Conservation (phyloP, 2,888 invertebrate species). For the Cryptocephalus moraei region DNA sequence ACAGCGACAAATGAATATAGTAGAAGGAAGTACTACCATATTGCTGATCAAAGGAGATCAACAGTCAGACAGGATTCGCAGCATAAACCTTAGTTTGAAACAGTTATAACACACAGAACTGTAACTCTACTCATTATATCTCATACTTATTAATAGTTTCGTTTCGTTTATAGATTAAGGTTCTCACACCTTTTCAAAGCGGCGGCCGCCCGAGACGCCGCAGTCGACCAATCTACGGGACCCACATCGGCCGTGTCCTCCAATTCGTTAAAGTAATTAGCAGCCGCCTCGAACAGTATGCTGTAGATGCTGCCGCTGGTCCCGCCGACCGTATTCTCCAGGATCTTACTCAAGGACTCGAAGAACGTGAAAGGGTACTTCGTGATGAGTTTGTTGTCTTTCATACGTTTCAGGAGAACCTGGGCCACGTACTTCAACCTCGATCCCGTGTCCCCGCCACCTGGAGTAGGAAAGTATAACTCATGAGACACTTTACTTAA, state of each 20-base stretch:
- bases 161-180: too few relatives aligned
- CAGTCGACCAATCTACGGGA: constrained; percentile 37
- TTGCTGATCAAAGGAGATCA: too few relatives aligned
- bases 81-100: too few relatives aligned
- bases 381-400: constrained; percentile 19
- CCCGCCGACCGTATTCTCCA: constrained; percentile 66
- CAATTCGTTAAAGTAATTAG: constrained; percentile 40
- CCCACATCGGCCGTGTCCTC: constrained; percentile 19
- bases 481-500: not conserved
- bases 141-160: too few relatives aligned
- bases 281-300: constrained; percentile 59
- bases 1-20: too few relatives aligned
- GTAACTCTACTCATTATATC: too few relatives aligned
- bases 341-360: constrained; percentile 42
- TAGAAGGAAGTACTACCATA: too few relatives aligned
- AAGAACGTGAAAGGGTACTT: constrained; percentile 30
- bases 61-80: too few relatives aligned
- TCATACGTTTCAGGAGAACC: constrained; percentile 25
- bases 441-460: constrained; percentile 64
- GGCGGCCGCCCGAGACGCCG: constrained; percentile 40
- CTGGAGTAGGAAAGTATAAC: constrained; percentile 6
- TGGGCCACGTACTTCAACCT: constrained; percentile 27
- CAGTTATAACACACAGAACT: too few relatives aligned
- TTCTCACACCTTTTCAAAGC: constrained; percentile 23
- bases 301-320: constrained; percentile 73